phyloP scores from a whole-genome alignment of 1,140 invertebrate species.

The Ladona fulva region DNA sequence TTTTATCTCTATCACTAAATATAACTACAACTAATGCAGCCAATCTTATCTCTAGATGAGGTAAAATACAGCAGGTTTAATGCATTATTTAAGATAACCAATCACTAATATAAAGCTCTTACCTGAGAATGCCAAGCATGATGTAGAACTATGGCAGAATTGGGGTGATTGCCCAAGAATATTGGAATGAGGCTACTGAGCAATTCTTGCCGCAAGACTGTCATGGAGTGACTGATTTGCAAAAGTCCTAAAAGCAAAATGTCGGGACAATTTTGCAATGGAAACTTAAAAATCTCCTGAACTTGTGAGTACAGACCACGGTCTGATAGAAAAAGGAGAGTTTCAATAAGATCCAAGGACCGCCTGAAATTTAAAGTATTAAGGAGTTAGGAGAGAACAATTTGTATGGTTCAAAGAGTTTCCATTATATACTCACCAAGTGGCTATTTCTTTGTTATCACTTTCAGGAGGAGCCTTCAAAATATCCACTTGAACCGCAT shows the following conservation, averaged over 20 bases:
- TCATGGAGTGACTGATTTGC: constrained; percentile 69
- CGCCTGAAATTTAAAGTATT: constrained; percentile 39
- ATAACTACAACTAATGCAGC: too few relatives aligned
- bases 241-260: constrained; percentile 78
- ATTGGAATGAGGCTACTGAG: constrained; percentile 77
- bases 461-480: constrained; percentile 86
- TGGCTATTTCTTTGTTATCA: constrained; percentile 84
- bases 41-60: too few relatives aligned
- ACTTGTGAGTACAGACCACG: constrained; percentile 70
- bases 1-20: too few relatives aligned
- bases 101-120: not conserved
- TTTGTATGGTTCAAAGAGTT: constrained; percentile 1
- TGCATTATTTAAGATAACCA: too few relatives aligned
- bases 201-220: constrained; percentile 71
- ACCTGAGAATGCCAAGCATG: constrained; percentile 75
- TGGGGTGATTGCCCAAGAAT: constrained; percentile 89
- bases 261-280: constrained; percentile 87
- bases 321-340: constrained; percentile 77
- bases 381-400: constrained; percentile 10
- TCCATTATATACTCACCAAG: constrained; percentile 49
- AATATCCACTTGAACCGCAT: constrained; percentile 74
- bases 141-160: constrained; percentile 85
- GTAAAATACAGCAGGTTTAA: too few relatives aligned
- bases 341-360: constrained; percentile 81
- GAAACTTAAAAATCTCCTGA: constrained; percentile 86